Percentiles rank a stretch among this genome's conserved stretches.
Evolutionary conservation across 2,113 vertebrate genomes (phyloP).

Genomic region (Pterocles burchelli): DNA sequence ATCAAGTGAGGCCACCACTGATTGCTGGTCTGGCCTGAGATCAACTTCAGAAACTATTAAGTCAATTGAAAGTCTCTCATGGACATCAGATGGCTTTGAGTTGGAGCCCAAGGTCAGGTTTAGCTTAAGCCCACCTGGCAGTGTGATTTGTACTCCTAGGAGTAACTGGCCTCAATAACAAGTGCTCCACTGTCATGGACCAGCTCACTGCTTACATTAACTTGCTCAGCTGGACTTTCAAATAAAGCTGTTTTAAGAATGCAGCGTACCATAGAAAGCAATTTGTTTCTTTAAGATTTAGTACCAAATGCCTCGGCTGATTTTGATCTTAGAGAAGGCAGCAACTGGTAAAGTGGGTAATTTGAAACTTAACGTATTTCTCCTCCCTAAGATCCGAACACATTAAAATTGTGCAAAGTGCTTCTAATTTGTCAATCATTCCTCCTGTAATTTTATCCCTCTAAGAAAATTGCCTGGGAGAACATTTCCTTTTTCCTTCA

Average conservation of each 20-base stretch:
- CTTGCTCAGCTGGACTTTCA: conserved; percentile 74
- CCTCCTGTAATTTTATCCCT: conserved; percentile 64
- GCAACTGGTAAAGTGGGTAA: conserved; percentile 71
- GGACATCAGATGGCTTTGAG: neutral
- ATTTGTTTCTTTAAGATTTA: conserved; percentile 81
- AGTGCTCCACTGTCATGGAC: conserved; percentile 51
- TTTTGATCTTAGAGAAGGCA: conserved; percentile 76
- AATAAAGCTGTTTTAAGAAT: conserved; percentile 76
- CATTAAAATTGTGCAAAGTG: conserved; percentile 78
- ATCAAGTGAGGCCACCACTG: neutral
- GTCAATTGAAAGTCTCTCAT: neutral
- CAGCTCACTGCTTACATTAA: conserved; percentile 71
- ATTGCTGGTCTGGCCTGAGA: neutral
- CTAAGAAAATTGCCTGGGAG: conserved; percentile 69
- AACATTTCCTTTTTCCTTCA: conserved; percentile 41
- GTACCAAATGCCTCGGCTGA: conserved; percentile 67
- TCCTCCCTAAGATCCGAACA: conserved; percentile 63
- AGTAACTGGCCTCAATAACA: neutral
- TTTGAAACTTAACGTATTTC: conserved; percentile 77
- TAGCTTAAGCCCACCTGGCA: conserved; percentile 1
- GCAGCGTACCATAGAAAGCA: conserved; percentile 74
- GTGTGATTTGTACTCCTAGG: neutral
- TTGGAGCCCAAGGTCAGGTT: neutral
- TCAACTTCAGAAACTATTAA: neutral
- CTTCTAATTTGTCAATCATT: conserved; percentile 81